Conservation (phyloP, 2,888 invertebrate species). For the Sympetrum striolatum region DNA sequence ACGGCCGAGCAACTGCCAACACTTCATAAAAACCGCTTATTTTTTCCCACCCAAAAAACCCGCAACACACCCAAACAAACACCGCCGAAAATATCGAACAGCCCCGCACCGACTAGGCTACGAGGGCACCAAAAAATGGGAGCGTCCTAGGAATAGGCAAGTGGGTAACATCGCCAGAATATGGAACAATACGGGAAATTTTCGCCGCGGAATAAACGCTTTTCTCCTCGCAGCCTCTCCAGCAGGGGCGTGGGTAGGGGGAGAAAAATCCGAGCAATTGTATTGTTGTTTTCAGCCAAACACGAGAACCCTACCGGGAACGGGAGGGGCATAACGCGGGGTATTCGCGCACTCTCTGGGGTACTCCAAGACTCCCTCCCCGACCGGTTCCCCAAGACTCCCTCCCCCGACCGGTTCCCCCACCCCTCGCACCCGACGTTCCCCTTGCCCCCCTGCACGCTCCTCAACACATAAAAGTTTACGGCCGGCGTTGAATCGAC, state of each 20-base stretch:
- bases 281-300: constrained; percentile 1
- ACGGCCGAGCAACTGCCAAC: not conserved
- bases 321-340: not conserved
- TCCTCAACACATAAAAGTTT: constrained; percentile 42
- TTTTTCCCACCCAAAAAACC: not conserved
- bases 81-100: not conserved
- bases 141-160: no score
- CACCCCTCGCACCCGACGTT: not conserved
- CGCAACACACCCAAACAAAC: not conserved
- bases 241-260: not conserved
- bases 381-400: not conserved
- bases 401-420: not conserved
- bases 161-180: no score
- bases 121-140: not conserved
- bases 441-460: not conserved
- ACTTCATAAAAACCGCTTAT: not conserved
- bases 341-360: not conserved
- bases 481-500: constrained; percentile 41
- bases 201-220: not conserved
- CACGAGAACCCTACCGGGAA: not conserved
- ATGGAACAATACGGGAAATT: no score
- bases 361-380: not conserved
- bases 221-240: not conserved
- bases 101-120: not conserved
- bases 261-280: constrained; percentile 7